Conservation (phyloP, 2,888 invertebrate genomes). For the Apantesis nais region DNA sequence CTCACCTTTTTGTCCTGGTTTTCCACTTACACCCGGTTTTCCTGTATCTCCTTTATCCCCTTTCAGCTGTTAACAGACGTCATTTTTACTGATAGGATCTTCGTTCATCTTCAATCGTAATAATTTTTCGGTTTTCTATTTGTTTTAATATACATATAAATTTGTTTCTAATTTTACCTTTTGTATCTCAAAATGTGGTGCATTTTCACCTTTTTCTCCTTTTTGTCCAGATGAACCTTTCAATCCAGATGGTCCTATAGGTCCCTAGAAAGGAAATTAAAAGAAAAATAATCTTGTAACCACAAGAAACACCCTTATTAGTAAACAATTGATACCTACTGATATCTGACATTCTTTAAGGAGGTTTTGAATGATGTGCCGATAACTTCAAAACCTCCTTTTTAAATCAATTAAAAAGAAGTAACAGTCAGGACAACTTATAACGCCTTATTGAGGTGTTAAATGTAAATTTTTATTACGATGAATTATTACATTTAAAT, state of each 20-base stretch:
- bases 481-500: too few relatives aligned
- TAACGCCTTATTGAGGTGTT: too few relatives aligned
- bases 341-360: background rate
- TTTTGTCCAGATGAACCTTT: slow-evolving; percentile 58
- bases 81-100: background rate
- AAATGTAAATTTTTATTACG: too few relatives aligned
- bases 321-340: background rate
- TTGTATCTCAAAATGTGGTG: slow-evolving; percentile 51
- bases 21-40: slow-evolving; percentile 54
- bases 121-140: background rate
- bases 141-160: background rate
- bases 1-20: slow-evolving; percentile 49
- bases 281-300: background rate
- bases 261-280: slow-evolving; percentile 42
- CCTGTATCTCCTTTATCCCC: slow-evolving; percentile 67
- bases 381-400: too few relatives aligned
- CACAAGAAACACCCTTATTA: background rate
- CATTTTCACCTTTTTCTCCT: slow-evolving; percentile 69
- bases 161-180: slow-evolving; percentile 50
- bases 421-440: too few relatives aligned
- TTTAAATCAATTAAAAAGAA: too few relatives aligned
- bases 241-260: slow-evolving; percentile 47
- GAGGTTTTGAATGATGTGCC: too few relatives aligned
- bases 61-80: slow-evolving; percentile 56
- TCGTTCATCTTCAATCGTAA: too few relatives aligned